Conservation (phyloP, 2,797 vertebrate genomes). For the Poeciliopsis presidionis region DNA sequence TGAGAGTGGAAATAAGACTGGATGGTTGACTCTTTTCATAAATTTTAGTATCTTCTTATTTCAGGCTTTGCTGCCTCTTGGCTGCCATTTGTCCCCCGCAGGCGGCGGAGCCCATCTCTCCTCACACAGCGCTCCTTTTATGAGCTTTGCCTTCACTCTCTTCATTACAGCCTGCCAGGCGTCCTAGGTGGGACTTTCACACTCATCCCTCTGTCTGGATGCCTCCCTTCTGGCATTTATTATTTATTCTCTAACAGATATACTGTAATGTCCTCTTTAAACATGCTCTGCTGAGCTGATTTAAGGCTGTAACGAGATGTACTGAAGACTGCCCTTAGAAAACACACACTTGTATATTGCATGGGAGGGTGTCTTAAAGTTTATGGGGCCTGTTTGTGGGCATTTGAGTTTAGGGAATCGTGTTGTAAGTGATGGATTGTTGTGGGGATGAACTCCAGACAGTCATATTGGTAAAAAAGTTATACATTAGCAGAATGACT, state of each 20-base stretch:
- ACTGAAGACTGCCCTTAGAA: conserved; percentile 34
- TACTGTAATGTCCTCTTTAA: conserved; percentile 49
- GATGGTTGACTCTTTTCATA: conserved; percentile 76
- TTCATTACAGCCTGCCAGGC: conserved; percentile 59
- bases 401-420: conserved; percentile 34
- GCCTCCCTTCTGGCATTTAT: conserved; percentile 55
- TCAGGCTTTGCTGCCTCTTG: conserved; percentile 76
- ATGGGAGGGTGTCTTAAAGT: conserved; percentile 22
- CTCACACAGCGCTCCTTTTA: conserved; percentile 63
- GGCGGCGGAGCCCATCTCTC: conserved; percentile 65
- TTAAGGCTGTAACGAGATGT: conserved; percentile 48
- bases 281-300: conserved; percentile 54
- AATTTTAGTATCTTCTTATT: conserved; percentile 78
- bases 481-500: background rate
- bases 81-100: conserved; percentile 73
- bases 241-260: conserved; percentile 58
- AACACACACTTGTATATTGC: conserved; percentile 44
- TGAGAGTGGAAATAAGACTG: conserved; percentile 66
- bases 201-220: conserved; percentile 61
- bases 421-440: conserved; percentile 42
- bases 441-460: conserved; percentile 3
- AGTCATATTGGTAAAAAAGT: conserved; percentile 4
- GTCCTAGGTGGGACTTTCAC: conserved; percentile 63
- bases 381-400: conserved; percentile 49
- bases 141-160: conserved; percentile 67